Evolutionary conservation across 2,113 vertebrate genomes (phyloP).

Genomic region (Silurus asotus): DNA sequence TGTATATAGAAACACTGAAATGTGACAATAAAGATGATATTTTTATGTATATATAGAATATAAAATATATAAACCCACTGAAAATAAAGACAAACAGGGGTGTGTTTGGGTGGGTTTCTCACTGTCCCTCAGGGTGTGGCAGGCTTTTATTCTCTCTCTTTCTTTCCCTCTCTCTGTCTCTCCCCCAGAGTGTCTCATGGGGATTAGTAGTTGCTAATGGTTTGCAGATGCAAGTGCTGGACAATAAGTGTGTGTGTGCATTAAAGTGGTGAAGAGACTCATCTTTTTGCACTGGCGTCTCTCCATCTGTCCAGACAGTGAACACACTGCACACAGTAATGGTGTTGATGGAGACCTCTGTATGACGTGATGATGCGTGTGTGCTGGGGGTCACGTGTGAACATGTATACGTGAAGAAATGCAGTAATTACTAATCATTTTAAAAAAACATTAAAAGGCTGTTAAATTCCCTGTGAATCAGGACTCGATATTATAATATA

Average conservation of each 20-base stretch:
- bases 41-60: too few species aligned
- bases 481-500: neutral
- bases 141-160: neutral
- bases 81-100: too few species aligned
- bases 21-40: too few species aligned
- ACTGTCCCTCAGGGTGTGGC: too few species aligned
- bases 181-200: neutral
- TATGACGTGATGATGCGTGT: neutral
- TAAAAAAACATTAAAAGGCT: neutral
- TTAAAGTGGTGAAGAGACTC: conserved; percentile 38
- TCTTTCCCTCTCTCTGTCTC: neutral
- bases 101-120: too few species aligned
- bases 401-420: neutral
- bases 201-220: conserved; percentile 47
- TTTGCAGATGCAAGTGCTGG: conserved; percentile 35
- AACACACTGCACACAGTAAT: neutral
- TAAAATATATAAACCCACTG: too few species aligned
- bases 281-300: neutral
- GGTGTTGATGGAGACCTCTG: neutral
- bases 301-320: conserved; percentile 9
- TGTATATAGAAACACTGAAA: too few species aligned
- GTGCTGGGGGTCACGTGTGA: neutral
- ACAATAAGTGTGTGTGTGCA: conserved; percentile 24
- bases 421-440: too few species aligned
- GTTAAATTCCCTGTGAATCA: neutral